Conservation (phyloP, 2,888 invertebrate genomes). For the Papilio elwesi region DNA sequence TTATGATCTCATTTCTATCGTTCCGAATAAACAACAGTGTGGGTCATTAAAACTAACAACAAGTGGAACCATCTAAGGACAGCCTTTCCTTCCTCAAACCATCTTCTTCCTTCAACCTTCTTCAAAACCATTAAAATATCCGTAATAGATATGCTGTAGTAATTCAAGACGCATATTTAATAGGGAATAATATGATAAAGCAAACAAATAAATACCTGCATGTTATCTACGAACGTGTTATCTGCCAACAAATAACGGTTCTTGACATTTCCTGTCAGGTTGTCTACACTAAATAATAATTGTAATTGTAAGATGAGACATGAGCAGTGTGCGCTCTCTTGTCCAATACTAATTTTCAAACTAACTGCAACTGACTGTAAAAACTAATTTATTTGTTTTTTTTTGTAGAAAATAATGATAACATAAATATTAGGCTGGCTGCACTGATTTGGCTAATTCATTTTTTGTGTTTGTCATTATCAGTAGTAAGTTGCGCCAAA, state of each 20-base stretch:
- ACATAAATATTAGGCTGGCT: too few species aligned
- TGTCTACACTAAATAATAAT: conserved; percentile 30
- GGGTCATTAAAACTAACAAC: too few species aligned
- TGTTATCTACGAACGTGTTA: conserved; percentile 21
- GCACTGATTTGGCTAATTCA: too few species aligned
- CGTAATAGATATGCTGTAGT: not conserved
- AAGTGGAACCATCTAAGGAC: too few species aligned
- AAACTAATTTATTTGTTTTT: not conserved
- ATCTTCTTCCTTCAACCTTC: too few species aligned
- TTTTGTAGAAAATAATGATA: conserved; percentile 1
- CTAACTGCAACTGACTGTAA: not conserved
- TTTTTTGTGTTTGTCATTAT: too few species aligned
- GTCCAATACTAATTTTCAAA: not conserved
- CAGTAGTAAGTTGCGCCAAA: too few species aligned
- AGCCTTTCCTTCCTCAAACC: too few species aligned
- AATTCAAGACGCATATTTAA: not conserved
- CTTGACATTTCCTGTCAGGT: conserved; percentile 25
- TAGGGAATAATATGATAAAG: conserved; percentile 22
- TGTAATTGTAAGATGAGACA: conserved; percentile 14
- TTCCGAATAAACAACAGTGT: too few species aligned
- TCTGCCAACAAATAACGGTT: conserved; percentile 32
- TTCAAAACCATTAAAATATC: not conserved
- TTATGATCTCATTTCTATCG: too few species aligned
- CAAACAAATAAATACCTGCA: conserved; percentile 21
- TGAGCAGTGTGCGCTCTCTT: not conserved